phyloP scores from a whole-genome alignment of 2,888 invertebrate species.

The Helicoverpa assulta region DNA sequence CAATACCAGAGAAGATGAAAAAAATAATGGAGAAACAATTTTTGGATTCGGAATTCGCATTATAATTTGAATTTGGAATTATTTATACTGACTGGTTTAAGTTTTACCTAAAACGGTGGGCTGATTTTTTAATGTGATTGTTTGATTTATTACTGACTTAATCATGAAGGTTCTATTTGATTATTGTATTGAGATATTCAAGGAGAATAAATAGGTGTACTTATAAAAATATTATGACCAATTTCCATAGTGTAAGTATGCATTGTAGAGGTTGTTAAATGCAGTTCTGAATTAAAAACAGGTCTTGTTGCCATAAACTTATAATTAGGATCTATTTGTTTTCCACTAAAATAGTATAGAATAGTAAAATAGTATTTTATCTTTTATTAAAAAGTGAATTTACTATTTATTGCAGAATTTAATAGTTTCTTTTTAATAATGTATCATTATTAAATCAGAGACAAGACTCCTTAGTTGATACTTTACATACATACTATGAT shows the following conservation, averaged over 20 bases:
- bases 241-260: too few relatives aligned
- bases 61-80: constrained; percentile 46
- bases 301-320: too few relatives aligned
- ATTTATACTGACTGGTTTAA: not conserved
- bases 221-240: too few relatives aligned
- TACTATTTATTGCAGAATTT: not conserved
- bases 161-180: too few relatives aligned
- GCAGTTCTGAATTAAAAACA: too few relatives aligned
- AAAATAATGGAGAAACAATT: constrained; percentile 73
- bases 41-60: constrained; percentile 67
- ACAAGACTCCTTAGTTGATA: not conserved
- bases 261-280: too few relatives aligned
- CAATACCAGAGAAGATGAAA: constrained; percentile 84
- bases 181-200: too few relatives aligned
- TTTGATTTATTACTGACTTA: too few relatives aligned
- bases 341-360: too few relatives aligned
- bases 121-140: not conserved
- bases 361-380: too few relatives aligned
- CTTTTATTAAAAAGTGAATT: not conserved
- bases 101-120: not conserved
- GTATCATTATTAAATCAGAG: constrained; percentile 46
- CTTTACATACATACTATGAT: not conserved
- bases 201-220: too few relatives aligned
- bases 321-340: too few relatives aligned
- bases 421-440: constrained; percentile 43